These are phyloP conservation scores for Drosophila punjabiensis DNA, from an alignment of 1,140 invertebrate species.

Conservation along the genomic window DNA sequence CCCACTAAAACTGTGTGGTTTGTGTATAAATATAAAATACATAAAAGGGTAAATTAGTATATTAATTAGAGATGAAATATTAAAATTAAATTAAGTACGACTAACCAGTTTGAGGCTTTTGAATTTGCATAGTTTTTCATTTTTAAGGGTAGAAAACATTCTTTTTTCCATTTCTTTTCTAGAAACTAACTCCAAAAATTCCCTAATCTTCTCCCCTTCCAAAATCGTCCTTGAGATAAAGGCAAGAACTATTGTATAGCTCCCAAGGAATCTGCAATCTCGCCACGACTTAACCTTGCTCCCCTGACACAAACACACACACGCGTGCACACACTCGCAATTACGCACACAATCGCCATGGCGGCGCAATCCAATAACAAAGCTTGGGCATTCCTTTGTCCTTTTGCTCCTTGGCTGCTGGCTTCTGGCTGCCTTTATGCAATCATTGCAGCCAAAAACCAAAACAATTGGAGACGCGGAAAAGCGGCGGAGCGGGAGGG, in stretches of 20 bases:
- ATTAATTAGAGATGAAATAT: neutral
- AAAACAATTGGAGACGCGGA: constrained; percentile 19
- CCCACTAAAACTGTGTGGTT: neutral
- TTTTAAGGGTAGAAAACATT: no score
- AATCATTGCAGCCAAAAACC: constrained; percentile 66
- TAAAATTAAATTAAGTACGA: neutral
- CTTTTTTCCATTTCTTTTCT: no score
- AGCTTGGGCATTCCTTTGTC: constrained; percentile 51
- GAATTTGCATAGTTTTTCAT: no score
- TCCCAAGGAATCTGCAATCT: constrained; percentile 21
- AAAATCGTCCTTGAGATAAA: constrained; percentile 9
- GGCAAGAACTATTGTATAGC: neutral
- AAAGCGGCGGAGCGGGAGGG: neutral
- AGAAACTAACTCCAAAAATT: neutral
- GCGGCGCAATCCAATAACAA: constrained; percentile 45
- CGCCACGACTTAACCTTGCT: constrained; percentile 53
- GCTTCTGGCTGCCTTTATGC: constrained; percentile 56
- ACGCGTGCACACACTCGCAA: neutral
- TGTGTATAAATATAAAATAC: neutral
- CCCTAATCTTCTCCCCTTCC: neutral
- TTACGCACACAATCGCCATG: constrained; percentile 20
- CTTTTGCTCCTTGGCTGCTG: constrained; percentile 50
- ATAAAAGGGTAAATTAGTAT: neutral
- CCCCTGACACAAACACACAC: constrained; percentile 29
- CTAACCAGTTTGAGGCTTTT: neutral